Conservation (phyloP, 2,888 invertebrate genomes). For the Latheticus oryzae region DNA sequence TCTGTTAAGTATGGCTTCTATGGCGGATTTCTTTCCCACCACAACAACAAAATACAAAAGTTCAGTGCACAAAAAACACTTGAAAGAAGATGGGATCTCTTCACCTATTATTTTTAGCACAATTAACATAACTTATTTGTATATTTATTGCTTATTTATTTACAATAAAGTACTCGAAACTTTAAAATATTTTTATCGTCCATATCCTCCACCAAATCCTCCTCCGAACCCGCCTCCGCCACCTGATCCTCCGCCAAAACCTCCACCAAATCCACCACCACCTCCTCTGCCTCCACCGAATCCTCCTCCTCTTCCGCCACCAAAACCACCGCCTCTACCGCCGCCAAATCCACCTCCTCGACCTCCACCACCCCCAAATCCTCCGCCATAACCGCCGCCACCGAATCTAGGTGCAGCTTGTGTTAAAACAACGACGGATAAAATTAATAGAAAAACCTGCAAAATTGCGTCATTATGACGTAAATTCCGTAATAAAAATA, state of each 20-base stretch:
- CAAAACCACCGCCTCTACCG: conserved; percentile 19
- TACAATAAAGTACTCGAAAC: not conserved
- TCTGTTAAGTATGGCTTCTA: too few relatives aligned
- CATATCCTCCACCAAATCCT: conserved; percentile 35
- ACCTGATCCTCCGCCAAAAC: conserved; percentile 18
- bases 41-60: too few relatives aligned
- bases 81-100: too few relatives aligned
- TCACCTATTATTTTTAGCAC: too few relatives aligned
- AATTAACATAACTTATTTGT: conserved; percentile 17
- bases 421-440: conserved; percentile 2
- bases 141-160: conserved; percentile 7
- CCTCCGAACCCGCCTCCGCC: conserved; percentile 18
- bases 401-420: conserved; percentile 20
- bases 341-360: conserved; percentile 24
- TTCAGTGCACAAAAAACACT: too few relatives aligned
- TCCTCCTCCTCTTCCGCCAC: conserved; percentile 13
- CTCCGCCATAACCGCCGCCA: conserved; percentile 22
- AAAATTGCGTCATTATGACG: too few relatives aligned
- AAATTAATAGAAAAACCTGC: conserved; percentile 10
- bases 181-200: conserved; percentile 10
- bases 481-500: not conserved
- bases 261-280: conserved; percentile 25
- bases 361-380: conserved; percentile 27
- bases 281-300: conserved; percentile 26
- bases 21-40: too few relatives aligned